These are phyloP conservation scores for Deilephila porcellus DNA, from an alignment of 2,888 invertebrate genomes.

Conservation along the genomic window DNA sequence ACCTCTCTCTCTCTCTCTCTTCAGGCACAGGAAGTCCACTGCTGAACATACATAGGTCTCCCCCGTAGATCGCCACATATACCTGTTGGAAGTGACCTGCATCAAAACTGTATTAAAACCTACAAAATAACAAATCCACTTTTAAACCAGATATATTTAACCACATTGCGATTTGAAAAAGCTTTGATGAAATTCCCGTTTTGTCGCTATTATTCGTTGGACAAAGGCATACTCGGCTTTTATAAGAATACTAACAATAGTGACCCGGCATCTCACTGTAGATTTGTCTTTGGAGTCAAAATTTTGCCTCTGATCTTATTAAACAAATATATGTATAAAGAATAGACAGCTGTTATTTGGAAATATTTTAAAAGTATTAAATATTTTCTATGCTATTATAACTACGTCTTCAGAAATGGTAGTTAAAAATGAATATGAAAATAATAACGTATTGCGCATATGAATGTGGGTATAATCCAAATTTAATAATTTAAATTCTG, in stretches of 20 bases:
- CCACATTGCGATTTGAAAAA: constrained; percentile 20
- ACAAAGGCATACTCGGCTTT: constrained; percentile 48
- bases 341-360: constrained; percentile 27
- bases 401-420: too few relatives aligned
- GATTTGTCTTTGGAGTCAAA: constrained; percentile 67
- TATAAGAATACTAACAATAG: constrained; percentile 62
- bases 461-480: too few relatives aligned
- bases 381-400: background rate
- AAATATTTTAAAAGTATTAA: constrained; percentile 41
- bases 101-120: too few relatives aligned
- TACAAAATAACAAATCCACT: background rate
- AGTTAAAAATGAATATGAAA: too few relatives aligned
- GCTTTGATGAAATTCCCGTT: constrained; percentile 32
- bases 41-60: too few relatives aligned
- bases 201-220: constrained; percentile 36
- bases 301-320: constrained; percentile 76
- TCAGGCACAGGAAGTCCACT: too few relatives aligned
- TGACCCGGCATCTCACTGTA: constrained; percentile 61
- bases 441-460: too few relatives aligned
- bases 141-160: background rate
- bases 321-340: constrained; percentile 68
- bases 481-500: too few relatives aligned
- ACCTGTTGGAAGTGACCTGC: too few relatives aligned
- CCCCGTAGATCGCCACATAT: too few relatives aligned
- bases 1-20: too few relatives aligned